Evolutionary conservation across 2,113 vertebrate species (phyloP), one percentile per base, ranked within the genome.

Genomic region (Crypturellus undulatus): DNA sequence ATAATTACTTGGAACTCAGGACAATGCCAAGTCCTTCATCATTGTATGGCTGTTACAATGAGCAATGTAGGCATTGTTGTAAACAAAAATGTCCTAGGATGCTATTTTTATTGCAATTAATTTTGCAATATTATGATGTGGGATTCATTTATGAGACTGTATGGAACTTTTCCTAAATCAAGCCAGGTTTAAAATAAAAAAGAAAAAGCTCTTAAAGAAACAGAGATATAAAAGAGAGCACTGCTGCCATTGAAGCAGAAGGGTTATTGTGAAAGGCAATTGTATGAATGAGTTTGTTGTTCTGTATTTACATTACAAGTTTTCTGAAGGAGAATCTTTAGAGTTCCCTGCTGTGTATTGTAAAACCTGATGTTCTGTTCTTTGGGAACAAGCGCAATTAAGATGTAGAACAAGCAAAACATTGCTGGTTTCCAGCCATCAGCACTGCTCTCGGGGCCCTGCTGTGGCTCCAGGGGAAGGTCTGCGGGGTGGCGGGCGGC

Each of bases 341-440:
- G 40, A 89, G 40, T 91, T 19, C 36, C 87, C 84, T 67, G 68
- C 70, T 87, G 84, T 70, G 91, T 38, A 8, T 76, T 82, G 60
- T 92, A 87, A 91, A 82, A 92, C 67, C 45, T 25, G 25, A 38
- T 89, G 75, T 80, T 94, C 75, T 94, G 78, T 63, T 92, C 78
- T 89, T 89, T 82, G 75, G 84, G 68, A 96, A 36, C 40, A 62
- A 82, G 19, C 89, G 49, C 81, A 96, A 94, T 95, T 94, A 94
- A 86, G 84, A 85, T 77, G 75, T 51, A 70, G 87, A 86, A 78
- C 68, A 94, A 89, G 75, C 71, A 91, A 89, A 94, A 36, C 45
- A 67, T 60, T 96, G 84, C 78, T 92, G 67, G 59, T 77, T 92
- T 45, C 69, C 52, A 75, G 42, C 82, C 84, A 89, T 90, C 91